These are phyloP conservation scores for Hyposmocoma kahamanoa DNA, from an alignment of 1,140 invertebrate species.

Conservation along the genomic window DNA sequence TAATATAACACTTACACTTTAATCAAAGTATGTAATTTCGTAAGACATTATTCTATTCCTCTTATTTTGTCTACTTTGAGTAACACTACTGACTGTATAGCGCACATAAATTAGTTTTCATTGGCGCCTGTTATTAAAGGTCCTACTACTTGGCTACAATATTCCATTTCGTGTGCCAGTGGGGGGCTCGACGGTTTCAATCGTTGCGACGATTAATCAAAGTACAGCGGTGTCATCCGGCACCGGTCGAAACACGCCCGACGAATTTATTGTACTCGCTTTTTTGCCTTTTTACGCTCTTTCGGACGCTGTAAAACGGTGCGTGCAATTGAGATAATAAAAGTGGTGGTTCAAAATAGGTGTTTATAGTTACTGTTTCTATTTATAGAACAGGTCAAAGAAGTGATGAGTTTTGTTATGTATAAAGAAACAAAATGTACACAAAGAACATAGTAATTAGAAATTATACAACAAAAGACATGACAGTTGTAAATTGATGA, in stretches of 20 bases:
- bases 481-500: no score
- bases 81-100: constrained; percentile 21
- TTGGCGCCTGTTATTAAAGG: constrained; percentile 52
- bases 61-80: neutral
- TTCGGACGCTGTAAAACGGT: constrained; percentile 7
- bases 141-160: constrained; percentile 53
- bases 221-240: constrained; percentile 65
- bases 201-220: constrained; percentile 68
- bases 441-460: no score
- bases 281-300: constrained; percentile 16
- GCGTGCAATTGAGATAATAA: constrained; percentile 10
- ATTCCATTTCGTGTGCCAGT: constrained; percentile 68
- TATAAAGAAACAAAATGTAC: no score
- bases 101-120: constrained; percentile 47
- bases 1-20: no score
- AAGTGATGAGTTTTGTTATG: no score
- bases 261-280: constrained; percentile 41
- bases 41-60: no score
- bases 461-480: no score
- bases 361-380: no score
- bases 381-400: no score
- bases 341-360: no score
- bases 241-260: constrained; percentile 33
- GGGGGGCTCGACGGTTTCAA: constrained; percentile 61
- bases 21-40: no score